phyloP scores from a whole-genome alignment of 2,888 invertebrate species.

The Apamea crenata region DNA sequence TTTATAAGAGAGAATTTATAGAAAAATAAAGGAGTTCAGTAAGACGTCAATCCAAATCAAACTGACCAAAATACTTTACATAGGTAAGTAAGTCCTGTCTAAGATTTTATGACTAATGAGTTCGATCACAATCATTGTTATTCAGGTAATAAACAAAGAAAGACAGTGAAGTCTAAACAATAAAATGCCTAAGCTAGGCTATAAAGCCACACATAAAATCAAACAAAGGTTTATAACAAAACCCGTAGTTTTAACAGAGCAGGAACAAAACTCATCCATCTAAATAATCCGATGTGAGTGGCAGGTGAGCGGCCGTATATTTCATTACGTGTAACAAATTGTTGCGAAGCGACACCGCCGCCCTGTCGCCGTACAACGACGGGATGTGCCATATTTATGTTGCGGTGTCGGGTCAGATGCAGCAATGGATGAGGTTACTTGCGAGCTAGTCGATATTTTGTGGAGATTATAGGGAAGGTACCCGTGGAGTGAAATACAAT shows the following conservation, averaged over 20 bases:
- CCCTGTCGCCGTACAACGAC: not conserved
- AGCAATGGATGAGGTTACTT: constrained; percentile 25
- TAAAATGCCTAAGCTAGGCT: not conserved
- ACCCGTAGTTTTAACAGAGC: constrained; percentile 10
- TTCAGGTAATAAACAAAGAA: not conserved
- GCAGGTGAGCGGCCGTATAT: constrained; percentile 25
- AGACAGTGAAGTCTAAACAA: not conserved
- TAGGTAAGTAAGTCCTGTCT: not conserved
- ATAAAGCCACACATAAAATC: not conserved
- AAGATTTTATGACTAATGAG: not conserved
- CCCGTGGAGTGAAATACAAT: not conserved
- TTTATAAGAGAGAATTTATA: not conserved
- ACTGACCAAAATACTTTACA: not conserved
- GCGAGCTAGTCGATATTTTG: not conserved
- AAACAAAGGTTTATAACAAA: constrained; percentile 10
- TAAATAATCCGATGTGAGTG: constrained; percentile 40
- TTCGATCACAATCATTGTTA: not conserved
- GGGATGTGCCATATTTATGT: constrained; percentile 26
- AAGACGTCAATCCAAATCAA: not conserved
- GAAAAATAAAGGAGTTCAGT: not conserved
- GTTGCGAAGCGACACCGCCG: constrained; percentile 4
- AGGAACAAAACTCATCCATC: constrained; percentile 34
- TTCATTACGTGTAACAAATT: constrained; percentile 40
- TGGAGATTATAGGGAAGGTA: not conserved
- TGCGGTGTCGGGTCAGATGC: constrained; percentile 7